Conservation (phyloP, 1,140 invertebrate species). For the Sminthurides bifidus region DNA sequence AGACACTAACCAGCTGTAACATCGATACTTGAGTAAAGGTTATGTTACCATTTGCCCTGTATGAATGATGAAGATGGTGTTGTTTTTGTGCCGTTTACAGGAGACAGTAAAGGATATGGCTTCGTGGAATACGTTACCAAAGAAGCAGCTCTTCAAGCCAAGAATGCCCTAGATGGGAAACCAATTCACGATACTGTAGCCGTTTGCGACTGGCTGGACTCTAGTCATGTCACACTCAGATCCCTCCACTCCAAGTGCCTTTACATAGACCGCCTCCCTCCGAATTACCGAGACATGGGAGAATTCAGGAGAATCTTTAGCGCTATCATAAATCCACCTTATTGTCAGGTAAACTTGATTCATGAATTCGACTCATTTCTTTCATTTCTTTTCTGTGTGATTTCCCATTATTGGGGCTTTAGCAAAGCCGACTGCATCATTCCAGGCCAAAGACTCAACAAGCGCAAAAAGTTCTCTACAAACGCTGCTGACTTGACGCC, state of each 20-base stretch:
- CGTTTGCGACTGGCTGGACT: slow-evolving; percentile 46
- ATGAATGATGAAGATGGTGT: no score
- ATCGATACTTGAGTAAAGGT: no score
- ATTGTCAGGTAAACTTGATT: slow-evolving; percentile 49
- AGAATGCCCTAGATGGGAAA: slow-evolving; percentile 41
- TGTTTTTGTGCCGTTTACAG: slow-evolving; percentile 30
- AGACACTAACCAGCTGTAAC: no score
- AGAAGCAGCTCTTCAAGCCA: slow-evolving; percentile 41
- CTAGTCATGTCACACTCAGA: slow-evolving; percentile 40
- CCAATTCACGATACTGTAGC: slow-evolving; percentile 37
- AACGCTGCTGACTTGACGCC: no score
- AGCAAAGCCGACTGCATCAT: no score
- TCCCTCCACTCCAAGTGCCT: slow-evolving; percentile 46
- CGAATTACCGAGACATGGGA: slow-evolving; percentile 43
- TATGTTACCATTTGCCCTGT: no score
- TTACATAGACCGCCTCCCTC: slow-evolving; percentile 43
- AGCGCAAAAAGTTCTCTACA: no score
- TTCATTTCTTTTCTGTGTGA: no score
- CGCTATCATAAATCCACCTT: slow-evolving; percentile 43
- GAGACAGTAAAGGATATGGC: slow-evolving; percentile 49
- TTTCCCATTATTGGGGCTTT: no score
- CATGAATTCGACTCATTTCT: no score
- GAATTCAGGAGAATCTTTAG: slow-evolving; percentile 46
- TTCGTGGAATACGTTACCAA: slow-evolving; percentile 46
- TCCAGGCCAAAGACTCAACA: no score